These are phyloP conservation scores for Acanthornis magna DNA, from an alignment of 2,797 vertebrate genomes.

Conservation along the genomic window DNA sequence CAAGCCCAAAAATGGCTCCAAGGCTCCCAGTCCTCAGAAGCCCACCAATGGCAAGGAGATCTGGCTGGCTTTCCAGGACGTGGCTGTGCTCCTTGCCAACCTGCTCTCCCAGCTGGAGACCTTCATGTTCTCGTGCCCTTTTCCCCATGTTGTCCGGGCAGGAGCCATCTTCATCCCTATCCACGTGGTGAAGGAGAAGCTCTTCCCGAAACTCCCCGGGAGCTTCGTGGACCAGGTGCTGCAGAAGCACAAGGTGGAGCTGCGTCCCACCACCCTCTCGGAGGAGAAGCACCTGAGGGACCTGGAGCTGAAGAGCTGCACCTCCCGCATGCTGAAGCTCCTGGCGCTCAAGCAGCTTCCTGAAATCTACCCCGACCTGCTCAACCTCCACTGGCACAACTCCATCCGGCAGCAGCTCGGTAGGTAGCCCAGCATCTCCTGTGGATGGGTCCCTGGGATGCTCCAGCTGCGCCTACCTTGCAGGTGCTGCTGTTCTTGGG, in stretches of 20 bases:
- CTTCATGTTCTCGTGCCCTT: conserved; percentile 81
- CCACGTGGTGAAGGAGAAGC: conserved; percentile 90
- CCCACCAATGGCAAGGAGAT: conserved; percentile 71
- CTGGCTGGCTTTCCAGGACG: conserved; percentile 83
- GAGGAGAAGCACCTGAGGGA: conserved; percentile 91
- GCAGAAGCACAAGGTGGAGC: conserved; percentile 90
- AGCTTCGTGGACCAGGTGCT: conserved; percentile 87
- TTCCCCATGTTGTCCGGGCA: conserved; percentile 89
- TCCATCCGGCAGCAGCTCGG: conserved; percentile 85
- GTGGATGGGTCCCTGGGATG: background rate
- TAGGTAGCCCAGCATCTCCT: conserved; percentile 66
- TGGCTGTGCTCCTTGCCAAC: conserved; percentile 71
- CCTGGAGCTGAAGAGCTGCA: conserved; percentile 84
- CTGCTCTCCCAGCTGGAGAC: conserved; percentile 81
- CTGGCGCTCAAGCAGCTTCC: conserved; percentile 92
- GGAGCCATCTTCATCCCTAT: conserved; percentile 93
- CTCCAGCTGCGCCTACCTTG: background rate
- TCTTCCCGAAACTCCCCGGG: conserved; percentile 85
- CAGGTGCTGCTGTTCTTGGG: background rate
- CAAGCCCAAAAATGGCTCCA: conserved; percentile 75
- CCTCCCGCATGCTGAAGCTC: conserved; percentile 89
- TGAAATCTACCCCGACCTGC: conserved; percentile 85
- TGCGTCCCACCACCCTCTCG: conserved; percentile 92
- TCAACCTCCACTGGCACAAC: conserved; percentile 87
- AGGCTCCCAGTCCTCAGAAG: conserved; percentile 59